phyloP scores from a whole-genome alignment of 1,140 invertebrate genomes.

The Penaeus indicus region DNA sequence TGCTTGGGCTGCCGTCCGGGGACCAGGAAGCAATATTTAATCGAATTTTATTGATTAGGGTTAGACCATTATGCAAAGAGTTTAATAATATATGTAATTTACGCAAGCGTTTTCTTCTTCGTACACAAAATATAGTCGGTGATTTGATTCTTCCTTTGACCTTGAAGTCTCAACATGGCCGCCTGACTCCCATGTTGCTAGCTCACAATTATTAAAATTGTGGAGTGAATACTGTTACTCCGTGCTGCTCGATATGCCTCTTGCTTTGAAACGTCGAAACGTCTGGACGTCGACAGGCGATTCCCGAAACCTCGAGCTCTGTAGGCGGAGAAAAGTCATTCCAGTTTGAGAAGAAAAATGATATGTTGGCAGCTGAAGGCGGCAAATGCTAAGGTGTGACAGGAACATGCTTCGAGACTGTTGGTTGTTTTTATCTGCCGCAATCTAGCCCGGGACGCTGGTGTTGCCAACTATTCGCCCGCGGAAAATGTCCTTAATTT shows the following conservation, averaged over 20 bases:
- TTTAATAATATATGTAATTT: too few species aligned
- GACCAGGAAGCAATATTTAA: too few species aligned
- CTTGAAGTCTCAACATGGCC: slow-evolving; percentile 56
- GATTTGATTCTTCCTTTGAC: slow-evolving; percentile 62
- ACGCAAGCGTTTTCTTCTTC: slow-evolving; percentile 14
- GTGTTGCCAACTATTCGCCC: slow-evolving; percentile 39
- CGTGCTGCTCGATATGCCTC: too few species aligned
- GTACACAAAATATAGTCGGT: slow-evolving; percentile 60
- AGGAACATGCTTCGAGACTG: slow-evolving; percentile 53
- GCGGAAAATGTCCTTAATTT: neutral
- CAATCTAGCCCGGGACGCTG: slow-evolving; percentile 38
- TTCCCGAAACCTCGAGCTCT: neutral
- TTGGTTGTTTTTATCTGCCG: slow-evolving; percentile 56
- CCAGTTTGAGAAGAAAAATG: slow-evolving; percentile 19
- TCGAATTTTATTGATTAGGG: too few species aligned
- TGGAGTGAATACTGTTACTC: neutral
- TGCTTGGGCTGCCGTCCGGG: neutral
- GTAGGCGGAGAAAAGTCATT: neutral
- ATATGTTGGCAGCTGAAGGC: slow-evolving; percentile 46
- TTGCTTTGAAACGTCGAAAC: neutral
- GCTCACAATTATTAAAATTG: slow-evolving; percentile 6
- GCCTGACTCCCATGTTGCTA: slow-evolving; percentile 44
- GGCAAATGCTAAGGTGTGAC: slow-evolving; percentile 46
- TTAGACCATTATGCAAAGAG: too few species aligned
- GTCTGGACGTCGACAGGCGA: neutral